These are phyloP conservation scores for Anhinga rufa DNA, from an alignment of 2,113 vertebrate genomes.

Conservation along the genomic window DNA sequence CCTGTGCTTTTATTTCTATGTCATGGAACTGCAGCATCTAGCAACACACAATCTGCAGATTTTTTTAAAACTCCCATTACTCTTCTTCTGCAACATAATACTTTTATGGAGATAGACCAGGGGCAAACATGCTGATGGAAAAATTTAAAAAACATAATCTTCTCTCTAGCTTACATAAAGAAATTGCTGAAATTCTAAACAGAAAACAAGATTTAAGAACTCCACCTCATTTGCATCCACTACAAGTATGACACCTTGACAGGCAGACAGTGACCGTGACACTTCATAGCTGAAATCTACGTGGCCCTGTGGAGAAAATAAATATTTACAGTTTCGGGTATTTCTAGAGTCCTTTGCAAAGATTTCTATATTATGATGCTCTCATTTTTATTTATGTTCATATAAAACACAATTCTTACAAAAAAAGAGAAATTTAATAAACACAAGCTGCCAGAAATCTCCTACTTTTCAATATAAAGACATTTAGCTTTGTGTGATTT, in stretches of 20 bases:
- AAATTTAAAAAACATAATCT: background rate
- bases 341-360: background rate
- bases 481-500: background rate
- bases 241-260: constrained; percentile 93
- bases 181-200: background rate
- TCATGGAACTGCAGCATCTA: background rate
- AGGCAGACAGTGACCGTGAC: constrained; percentile 91
- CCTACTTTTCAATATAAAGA: background rate
- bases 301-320: constrained; percentile 80
- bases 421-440: background rate
- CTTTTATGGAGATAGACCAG: background rate
- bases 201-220: background rate
- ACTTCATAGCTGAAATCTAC: constrained; percentile 99
- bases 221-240: constrained; percentile 96
- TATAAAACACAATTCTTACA: background rate
- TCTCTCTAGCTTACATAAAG: background rate
- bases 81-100: background rate
- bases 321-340: background rate
- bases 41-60: background rate
- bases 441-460: background rate
- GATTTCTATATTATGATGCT: background rate
- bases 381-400: background rate
- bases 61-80: background rate
- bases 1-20: background rate
- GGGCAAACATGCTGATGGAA: background rate